Conservation (phyloP, 2,797 vertebrate species). For the Hafferia zeledoni region DNA sequence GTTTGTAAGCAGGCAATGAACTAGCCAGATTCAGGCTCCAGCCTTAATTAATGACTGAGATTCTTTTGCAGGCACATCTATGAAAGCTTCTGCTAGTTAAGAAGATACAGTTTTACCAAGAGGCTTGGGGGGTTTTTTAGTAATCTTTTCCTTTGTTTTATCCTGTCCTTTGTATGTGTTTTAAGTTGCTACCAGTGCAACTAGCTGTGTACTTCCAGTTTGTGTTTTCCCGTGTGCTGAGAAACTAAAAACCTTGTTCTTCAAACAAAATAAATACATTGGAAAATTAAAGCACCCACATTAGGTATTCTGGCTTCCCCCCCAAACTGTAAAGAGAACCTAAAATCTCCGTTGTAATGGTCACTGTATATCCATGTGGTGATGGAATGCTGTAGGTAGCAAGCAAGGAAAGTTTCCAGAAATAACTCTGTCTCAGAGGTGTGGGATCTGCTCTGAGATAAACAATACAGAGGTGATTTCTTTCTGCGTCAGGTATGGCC, state of each 20-base stretch:
- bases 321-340: background rate
- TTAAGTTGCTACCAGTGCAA: background rate
- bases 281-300: background rate
- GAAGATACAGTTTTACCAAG: background rate
- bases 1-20: background rate
- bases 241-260: background rate
- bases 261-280: background rate
- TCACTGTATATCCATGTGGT: background rate
- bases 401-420: background rate
- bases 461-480: background rate
- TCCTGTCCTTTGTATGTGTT: background rate
- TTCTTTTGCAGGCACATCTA: background rate
- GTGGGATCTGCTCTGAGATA: background rate
- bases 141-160: background rate
- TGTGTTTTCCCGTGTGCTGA: background rate
- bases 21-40: background rate
- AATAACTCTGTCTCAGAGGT: background rate
- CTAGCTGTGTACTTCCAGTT: background rate
- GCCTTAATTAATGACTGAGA: background rate
- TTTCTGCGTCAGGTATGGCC: background rate
- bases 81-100: background rate
- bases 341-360: background rate
- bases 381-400: background rate
- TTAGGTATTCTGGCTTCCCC: background rate
- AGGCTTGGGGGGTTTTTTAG: background rate